Evolutionary conservation across 2,888 invertebrate species (phyloP), one percentile per base, ranked within the genome.

Genomic region (Acronicta leporina): DNA sequence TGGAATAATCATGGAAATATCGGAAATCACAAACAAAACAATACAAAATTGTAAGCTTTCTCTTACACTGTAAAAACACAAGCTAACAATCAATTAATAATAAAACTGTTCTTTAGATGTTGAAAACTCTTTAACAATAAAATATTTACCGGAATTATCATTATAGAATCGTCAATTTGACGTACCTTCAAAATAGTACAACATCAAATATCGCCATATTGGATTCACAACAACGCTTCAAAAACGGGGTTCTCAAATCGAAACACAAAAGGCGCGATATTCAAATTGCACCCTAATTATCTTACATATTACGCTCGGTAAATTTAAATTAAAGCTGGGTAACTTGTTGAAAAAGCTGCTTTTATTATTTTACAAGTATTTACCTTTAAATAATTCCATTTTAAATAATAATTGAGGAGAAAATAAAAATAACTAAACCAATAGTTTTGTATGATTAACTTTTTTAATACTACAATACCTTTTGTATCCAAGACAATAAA

Each of bases 191-290:
- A 92, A 94, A 92, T 87, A 92, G 91, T 91, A 92, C 90, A 94
- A 94, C 94, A 94, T 94, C 92, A 93, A 92, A 90, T 92, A 92
- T 92, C 96, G 96, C 96, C 96, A 96, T 96, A 95, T 96, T 96
- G 95, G 95, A 96, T 96, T 95, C 95, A 95, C 95, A 96, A 96
- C 96, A 96, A 96, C 96, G 96, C 96, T 95, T 95, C 92, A 95
- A 95, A 95, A 85, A 81, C 79, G 94, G 94, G 94, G 94, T 93
- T 94, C 92, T 87, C 94, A 91, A 89, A 87, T 85, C 74, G 79
- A 87, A 83, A 49, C 62, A 42, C 52, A 78, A 84, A 83, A 75
- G 63, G 94, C 92, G 94, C 86, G 73, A 81, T 80, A 75, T 90
- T 81, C 78, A 91, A 92, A 64, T 53, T 50, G 13, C 30, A 35